Conservation (phyloP, 2,797 vertebrate genomes). For the Chloroceryle inda region DNA sequence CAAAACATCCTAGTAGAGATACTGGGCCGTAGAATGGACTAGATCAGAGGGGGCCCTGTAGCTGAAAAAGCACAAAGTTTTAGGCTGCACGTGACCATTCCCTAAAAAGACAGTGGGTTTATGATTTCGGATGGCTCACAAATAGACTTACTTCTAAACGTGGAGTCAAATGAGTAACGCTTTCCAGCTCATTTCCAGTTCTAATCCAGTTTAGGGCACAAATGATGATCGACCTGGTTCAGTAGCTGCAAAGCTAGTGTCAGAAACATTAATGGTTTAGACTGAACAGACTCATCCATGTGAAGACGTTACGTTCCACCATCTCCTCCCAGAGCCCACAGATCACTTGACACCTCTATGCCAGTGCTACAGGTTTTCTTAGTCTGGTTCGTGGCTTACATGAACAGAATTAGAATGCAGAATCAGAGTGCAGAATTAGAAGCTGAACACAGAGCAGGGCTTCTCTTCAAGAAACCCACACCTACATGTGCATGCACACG, state of each 20-base stretch:
- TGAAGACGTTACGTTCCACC: not conserved
- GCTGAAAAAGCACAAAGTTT: not conserved
- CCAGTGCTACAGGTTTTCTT: not conserved
- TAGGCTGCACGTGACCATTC: accelerated
- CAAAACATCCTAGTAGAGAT: not conserved
- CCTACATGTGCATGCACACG: accelerated
- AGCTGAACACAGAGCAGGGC: not conserved
- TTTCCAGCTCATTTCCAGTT: not conserved
- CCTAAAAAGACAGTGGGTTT: not conserved
- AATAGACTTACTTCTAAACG: not conserved
- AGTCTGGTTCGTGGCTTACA: not conserved
- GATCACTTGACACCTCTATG: not conserved
- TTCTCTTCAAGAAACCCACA: not conserved
- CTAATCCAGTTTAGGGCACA: not conserved
- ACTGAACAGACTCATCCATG: not conserved
- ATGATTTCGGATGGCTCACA: not conserved
- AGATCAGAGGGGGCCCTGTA: not conserved
- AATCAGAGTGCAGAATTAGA: not conserved
- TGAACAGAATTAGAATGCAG: not conserved
- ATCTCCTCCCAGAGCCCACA: not conserved
- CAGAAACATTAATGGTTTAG: not conserved
- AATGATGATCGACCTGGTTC: not conserved
- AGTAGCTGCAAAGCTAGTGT: not conserved
- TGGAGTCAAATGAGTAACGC: not conserved
- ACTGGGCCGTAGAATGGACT: not conserved